Percentiles rank a stretch among this genome's conserved stretches.
phyloP scores from a whole-genome alignment of 2,113 vertebrate species.

The Sphyrna mokarran region DNA sequence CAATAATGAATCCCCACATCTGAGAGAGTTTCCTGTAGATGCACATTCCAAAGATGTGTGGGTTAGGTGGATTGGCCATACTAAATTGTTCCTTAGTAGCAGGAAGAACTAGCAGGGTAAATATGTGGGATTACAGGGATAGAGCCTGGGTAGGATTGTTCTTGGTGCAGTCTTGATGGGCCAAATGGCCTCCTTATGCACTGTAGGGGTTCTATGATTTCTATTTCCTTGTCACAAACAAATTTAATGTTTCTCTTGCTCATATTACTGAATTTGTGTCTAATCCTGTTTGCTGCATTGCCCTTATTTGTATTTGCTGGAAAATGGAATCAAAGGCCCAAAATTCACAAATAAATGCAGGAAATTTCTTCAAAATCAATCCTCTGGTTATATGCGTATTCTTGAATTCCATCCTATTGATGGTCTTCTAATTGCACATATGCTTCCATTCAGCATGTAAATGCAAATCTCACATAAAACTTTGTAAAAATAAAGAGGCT shows the following conservation, averaged over 20 bases:
- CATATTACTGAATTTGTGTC: not conserved
- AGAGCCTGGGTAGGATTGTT: no score
- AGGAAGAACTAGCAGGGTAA: no score
- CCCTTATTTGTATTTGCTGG: not conserved
- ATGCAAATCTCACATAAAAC: not conserved
- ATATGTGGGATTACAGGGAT: no score
- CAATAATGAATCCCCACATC: not conserved
- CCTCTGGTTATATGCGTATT: not conserved
- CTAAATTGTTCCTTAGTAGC: no score
- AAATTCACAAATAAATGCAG: not conserved
- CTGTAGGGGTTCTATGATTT: not conserved
- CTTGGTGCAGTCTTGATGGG: no score
- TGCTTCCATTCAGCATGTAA: not conserved
- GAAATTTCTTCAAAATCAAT: not conserved
- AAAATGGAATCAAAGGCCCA: not conserved
- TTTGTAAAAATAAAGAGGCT: not conserved
- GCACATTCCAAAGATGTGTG: no score
- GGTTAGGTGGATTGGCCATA: no score
- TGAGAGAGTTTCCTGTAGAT: no score
- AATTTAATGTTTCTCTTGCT: not conserved
- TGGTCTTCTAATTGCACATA: not conserved
- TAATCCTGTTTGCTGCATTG: not conserved
- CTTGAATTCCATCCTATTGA: not conserved
- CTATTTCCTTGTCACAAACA: not conserved
- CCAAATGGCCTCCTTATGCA: no score